These are phyloP conservation scores for Gnathochromis pfefferi DNA, from an alignment of 2,113 vertebrate genomes.

Conservation along the genomic window DNA sequence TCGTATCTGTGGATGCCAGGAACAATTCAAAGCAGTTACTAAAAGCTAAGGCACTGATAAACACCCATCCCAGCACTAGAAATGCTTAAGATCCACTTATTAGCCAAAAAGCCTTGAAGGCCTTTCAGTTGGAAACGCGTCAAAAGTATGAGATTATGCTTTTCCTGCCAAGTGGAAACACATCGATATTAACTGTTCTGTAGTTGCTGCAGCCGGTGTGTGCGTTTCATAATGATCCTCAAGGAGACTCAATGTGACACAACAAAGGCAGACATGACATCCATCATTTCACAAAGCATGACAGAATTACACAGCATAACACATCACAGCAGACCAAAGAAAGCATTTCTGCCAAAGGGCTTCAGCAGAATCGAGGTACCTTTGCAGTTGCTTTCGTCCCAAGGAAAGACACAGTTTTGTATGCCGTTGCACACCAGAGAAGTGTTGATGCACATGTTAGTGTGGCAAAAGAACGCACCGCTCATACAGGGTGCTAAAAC, in stretches of 20 bases:
- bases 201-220: neutral
- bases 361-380: slow-evolving; percentile 62
- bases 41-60: neutral
- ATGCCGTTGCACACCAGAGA: slow-evolving; percentile 93
- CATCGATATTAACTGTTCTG: neutral
- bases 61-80: neutral
- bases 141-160: neutral
- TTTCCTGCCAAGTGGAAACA: neutral
- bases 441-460: slow-evolving; percentile 98
- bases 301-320: neutral
- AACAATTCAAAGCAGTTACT: neutral
- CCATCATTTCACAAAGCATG: neutral
- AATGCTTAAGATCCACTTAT: neutral
- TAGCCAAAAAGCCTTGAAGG: neutral
- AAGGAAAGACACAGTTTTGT: slow-evolving; percentile 95
- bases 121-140: neutral
- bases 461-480: slow-evolving; percentile 90
- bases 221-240: neutral
- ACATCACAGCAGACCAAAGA: neutral
- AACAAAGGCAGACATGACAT: neutral
- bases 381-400: slow-evolving; percentile 95
- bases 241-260: neutral
- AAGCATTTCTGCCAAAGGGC: neutral
- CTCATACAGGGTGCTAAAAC: slow-evolving; percentile 82
- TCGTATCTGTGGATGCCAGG: neutral